Evolutionary conservation across 23 tunicate genomes (phyloP), one percentile per base, ranked within the genome.

Genomic region (Halocynthia roretzi): DNA sequence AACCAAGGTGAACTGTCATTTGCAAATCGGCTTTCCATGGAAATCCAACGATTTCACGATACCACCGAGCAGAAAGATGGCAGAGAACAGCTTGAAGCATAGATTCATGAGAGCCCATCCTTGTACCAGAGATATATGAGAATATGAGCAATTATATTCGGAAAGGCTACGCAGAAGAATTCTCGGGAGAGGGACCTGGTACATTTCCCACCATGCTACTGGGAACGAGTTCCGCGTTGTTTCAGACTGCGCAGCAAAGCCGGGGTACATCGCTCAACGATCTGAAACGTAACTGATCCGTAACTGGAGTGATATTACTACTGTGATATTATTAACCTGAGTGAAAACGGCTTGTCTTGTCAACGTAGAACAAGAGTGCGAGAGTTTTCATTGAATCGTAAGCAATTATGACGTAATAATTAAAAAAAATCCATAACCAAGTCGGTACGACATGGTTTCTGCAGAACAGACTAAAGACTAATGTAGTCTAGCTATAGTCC

Each of bases 191-290:
- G 20, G 19, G 53, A 10, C n/a, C 52, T 80, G 76, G 83, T 80
- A 80, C 50, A 80, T 80, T 8, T 67, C 78, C 10, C 86, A 82
- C 62, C 80, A 63, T 52, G 75, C 62, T 7, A 82, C 86, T 5
- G 72, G 84, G 15, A 20, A 20, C 22, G 71, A 82, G 55, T 82
- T 81, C 61, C 52, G 78, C 9, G 81, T 77, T 10, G 81, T 63
- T 23, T 77, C 6, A 6, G 81, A 77, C 22, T 77, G 81, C 6
- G 53, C 83, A n/a, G 61, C 83, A 12, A 8, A 17, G 9, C 52
- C 8, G 50, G 44, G 84, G 84, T 8, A 81, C 69, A 72, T 71
- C 84, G 10, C 19, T 81, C 0, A 81, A 81, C 49, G 44, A n/a
- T n/a, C n/a, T n/a, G n/a, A n/a, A n/a, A n/a, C n/a, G n/a, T n/a